These are phyloP conservation scores for Drosophila barbarae DNA, from an alignment of 2,888 invertebrate genomes.

Conservation along the genomic window DNA sequence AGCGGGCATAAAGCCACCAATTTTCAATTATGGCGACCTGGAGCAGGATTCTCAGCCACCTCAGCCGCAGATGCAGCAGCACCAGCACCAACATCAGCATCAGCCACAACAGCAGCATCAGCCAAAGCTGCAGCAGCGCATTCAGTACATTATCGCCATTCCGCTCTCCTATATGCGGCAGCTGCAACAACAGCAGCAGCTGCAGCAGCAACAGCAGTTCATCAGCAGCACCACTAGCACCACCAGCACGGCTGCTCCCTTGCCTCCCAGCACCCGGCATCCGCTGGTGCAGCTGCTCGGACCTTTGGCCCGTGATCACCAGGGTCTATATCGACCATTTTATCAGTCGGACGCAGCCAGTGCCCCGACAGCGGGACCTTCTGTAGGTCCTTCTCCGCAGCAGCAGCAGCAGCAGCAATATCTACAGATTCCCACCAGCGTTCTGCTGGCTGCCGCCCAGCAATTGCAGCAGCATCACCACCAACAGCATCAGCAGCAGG, in stretches of 20 bases:
- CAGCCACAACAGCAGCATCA: constrained; percentile 43
- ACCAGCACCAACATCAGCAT: constrained; percentile 45
- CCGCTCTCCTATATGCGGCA: constrained; percentile 74
- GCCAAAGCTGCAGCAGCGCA: constrained; percentile 55
- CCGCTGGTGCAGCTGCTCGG: constrained; percentile 58
- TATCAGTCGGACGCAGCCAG: constrained; percentile 50
- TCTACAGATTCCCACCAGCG: constrained; percentile 65
- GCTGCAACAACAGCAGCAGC: constrained; percentile 66
- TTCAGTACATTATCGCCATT: constrained; percentile 77
- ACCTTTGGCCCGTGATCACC: constrained; percentile 71
- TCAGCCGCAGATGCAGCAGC: constrained; percentile 32
- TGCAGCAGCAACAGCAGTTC: constrained; percentile 22
- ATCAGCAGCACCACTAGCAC: constrained; percentile 22
- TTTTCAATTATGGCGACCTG: constrained; percentile 53
- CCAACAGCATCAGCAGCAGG: constrained; percentile 45
- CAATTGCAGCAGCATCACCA: constrained; percentile 60
- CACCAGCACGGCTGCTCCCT: constrained; percentile 31
- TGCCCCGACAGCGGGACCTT: constrained; percentile 41
- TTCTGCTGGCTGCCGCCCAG: constrained; percentile 64
- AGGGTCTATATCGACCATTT: constrained; percentile 65
- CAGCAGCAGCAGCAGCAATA: constrained; percentile 48
- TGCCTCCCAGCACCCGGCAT: constrained; percentile 35
- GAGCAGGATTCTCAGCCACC: constrained; percentile 40
- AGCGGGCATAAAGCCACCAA: constrained; percentile 25
- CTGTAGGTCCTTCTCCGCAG: not conserved